Conservation (phyloP, 2,888 invertebrate genomes). For the Pherbina coryleti region DNA sequence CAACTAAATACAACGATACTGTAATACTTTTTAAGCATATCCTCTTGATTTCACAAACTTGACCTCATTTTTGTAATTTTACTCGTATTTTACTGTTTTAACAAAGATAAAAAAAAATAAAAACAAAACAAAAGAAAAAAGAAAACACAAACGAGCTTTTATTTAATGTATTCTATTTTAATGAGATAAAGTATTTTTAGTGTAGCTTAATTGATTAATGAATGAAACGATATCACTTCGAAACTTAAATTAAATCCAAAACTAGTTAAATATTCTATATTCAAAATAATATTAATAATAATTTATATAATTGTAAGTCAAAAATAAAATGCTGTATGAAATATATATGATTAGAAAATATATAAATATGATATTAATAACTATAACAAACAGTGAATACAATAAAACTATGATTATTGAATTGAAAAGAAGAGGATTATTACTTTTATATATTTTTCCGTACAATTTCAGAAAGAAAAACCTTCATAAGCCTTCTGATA, state of each 20-base stretch:
- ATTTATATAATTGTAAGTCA: constrained; percentile 13
- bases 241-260: constrained; percentile 16
- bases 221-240: constrained; percentile 20
- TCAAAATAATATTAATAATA: constrained; percentile 18
- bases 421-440: neutral
- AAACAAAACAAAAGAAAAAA: neutral
- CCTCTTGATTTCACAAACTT: constrained; percentile 32
- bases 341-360: constrained; percentile 33
- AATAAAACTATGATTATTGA: constrained; percentile 5
- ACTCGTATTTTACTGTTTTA: constrained; percentile 2
- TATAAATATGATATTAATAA: neutral
- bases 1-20: constrained; percentile 20
- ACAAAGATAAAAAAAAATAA: neutral
- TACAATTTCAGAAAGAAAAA: neutral
- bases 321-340: constrained; percentile 8
- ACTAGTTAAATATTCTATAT: constrained; percentile 38
- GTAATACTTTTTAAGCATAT: constrained; percentile 30
- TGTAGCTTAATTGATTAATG: constrained; percentile 22
- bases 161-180: constrained; percentile 21
- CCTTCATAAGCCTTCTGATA: no score
- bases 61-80: constrained; percentile 30
- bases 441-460: neutral
- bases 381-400: neutral
- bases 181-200: constrained; percentile 22
- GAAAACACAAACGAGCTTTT: constrained; percentile 9